These are phyloP conservation scores for Luscinia luscinia DNA, from an alignment of 2,797 vertebrate species.

Conservation along the genomic window DNA sequence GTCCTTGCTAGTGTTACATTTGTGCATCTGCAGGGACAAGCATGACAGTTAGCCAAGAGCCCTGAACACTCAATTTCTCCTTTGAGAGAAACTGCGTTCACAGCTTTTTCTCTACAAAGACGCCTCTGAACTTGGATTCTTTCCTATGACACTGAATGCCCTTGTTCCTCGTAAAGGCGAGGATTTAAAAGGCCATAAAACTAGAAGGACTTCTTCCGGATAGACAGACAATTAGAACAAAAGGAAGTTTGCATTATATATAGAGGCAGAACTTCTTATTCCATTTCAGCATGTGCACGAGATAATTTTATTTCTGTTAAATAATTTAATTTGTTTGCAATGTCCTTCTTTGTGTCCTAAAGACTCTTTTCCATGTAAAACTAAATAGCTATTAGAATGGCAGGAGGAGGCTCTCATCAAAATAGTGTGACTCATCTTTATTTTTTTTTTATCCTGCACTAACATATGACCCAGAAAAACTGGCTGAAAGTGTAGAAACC, in stretches of 20 bases:
- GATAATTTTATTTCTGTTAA: not conserved
- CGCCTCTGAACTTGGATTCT: conserved; percentile 68
- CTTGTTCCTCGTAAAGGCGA: conserved; percentile 49
- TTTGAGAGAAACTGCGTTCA: conserved; percentile 59
- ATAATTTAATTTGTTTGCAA: not conserved
- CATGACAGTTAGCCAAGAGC: conserved; percentile 22
- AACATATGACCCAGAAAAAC: not conserved
- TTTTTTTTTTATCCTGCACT: not conserved
- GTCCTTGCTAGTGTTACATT: conserved; percentile 11
- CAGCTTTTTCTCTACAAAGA: conserved; percentile 67
- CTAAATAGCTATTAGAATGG: not conserved
- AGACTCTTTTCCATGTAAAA: not conserved
- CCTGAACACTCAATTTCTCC: conserved; percentile 36
- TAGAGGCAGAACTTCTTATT: not conserved
- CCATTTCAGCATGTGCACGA: not conserved
- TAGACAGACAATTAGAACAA: not conserved
- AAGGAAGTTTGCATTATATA: not conserved
- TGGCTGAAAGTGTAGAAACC: not conserved
- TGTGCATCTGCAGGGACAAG: conserved; percentile 23
- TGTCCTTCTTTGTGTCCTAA: not conserved
- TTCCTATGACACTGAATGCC: conserved; percentile 51
- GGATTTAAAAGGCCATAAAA: conserved; percentile 39
- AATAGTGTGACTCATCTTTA: not conserved
- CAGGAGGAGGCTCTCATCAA: not conserved
- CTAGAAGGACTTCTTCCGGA: not conserved